Evolutionary conservation across 2,797 vertebrate species (phyloP).

Genomic region (Cetoscarus ocellatus): DNA sequence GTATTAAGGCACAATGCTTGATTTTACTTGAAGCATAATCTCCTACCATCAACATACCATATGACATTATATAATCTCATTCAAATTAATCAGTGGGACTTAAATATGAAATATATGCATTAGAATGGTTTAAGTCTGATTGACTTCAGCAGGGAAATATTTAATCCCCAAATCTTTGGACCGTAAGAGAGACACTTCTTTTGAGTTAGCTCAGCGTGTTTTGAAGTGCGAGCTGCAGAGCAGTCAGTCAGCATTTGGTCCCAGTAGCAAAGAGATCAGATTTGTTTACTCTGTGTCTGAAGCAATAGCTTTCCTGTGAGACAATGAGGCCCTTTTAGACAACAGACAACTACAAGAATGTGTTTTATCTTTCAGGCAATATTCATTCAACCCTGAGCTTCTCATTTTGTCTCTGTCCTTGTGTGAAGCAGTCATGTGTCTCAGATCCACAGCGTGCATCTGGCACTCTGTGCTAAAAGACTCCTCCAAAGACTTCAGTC

Average conservation of each 20-base stretch:
- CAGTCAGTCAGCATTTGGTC: constrained; percentile 10
- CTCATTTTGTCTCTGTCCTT: constrained; percentile 6
- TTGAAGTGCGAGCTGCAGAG: constrained; percentile 7
- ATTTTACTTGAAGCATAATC: not conserved
- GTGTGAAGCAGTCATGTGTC: constrained; percentile 16
- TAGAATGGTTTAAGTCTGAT: not conserved
- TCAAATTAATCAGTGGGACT: not conserved
- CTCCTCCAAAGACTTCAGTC: constrained; percentile 2
- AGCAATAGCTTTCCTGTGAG: constrained; percentile 10
- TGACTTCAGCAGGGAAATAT: not conserved
- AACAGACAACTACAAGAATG: not conserved
- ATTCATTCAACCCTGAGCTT: not conserved
- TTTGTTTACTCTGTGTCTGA: constrained; percentile 23
- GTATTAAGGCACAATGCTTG: not conserved
- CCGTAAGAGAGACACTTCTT: not conserved
- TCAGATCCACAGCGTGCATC: constrained; percentile 10
- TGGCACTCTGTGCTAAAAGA: constrained; percentile 1
- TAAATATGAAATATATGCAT: not conserved
- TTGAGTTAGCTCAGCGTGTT: constrained; percentile 10
- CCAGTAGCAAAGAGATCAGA: not conserved
- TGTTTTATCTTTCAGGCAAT: constrained; percentile 3
- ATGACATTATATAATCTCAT: not conserved
- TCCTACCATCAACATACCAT: not conserved
- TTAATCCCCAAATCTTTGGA: not conserved
- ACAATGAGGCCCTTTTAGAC: not conserved